phyloP scores from a whole-genome alignment of 2,797 vertebrate genomes.

The Arctocebus calabarensis region DNA sequence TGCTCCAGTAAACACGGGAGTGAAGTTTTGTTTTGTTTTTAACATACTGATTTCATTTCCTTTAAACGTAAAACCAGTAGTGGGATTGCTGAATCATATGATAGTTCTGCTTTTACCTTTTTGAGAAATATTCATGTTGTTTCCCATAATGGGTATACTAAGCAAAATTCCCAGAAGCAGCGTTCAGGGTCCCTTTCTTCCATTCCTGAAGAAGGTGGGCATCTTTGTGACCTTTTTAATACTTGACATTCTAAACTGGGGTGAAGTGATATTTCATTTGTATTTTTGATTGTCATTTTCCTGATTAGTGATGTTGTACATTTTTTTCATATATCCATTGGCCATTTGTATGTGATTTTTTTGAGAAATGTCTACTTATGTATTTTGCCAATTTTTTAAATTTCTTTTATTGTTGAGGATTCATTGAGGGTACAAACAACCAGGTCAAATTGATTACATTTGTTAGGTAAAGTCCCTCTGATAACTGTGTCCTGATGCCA shows the following conservation, averaged over 20 bases:
- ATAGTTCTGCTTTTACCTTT: background rate
- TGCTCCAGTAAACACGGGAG: background rate
- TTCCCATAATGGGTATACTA: background rate
- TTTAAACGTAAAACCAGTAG: background rate
- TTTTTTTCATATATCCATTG: background rate
- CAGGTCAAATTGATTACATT: too few relatives aligned
- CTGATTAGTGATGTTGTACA: background rate
- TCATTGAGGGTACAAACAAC: too few relatives aligned
- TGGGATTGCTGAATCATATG: too few relatives aligned
- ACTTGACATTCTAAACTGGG: background rate
- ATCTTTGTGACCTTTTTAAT: background rate
- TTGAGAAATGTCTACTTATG: background rate
- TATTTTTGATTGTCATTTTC: background rate
- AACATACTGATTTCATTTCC: background rate
- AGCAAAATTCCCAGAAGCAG: background rate
- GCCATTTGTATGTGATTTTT: background rate
- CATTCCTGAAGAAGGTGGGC: background rate
- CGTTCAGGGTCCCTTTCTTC: background rate
- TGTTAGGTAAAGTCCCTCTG: too few relatives aligned
- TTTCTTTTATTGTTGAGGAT: background rate
- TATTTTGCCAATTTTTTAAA: background rate
- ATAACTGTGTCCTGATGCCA: too few relatives aligned
- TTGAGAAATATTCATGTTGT: background rate
- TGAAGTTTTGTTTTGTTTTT: background rate
- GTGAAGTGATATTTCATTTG: background rate